phyloP scores from a whole-genome alignment of 2,113 vertebrate genomes.

The Amphilophus citrinellus region DNA sequence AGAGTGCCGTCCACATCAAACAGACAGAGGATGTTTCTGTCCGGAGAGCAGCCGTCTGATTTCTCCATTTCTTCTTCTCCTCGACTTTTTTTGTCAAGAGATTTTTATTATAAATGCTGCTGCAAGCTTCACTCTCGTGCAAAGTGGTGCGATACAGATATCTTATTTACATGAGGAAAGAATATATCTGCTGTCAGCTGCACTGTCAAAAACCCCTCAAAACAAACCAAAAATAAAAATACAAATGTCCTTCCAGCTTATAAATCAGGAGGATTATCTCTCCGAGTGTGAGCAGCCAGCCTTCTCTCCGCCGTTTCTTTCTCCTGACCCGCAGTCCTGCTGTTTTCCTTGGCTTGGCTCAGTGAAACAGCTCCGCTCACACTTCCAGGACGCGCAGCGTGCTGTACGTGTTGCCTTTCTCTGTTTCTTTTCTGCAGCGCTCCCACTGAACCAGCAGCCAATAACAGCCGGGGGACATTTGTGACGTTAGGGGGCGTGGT shows the following conservation, averaged over 20 bases:
- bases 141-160: neutral
- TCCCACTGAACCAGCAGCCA: constrained; percentile 39
- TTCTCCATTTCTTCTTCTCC: constrained; percentile 66
- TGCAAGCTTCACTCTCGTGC: neutral
- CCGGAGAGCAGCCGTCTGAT: constrained; percentile 16
- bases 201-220: neutral
- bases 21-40: constrained; percentile 86
- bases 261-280: neutral
- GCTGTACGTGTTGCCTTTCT: neutral
- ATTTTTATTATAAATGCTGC: neutral
- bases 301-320: neutral
- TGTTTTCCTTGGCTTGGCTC: neutral
- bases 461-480: constrained; percentile 1
- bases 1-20: constrained; percentile 98
- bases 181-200: neutral
- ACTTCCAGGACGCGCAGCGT: neutral
- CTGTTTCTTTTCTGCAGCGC: constrained; percentile 7
- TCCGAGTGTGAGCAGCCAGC: neutral
- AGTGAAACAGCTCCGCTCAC: neutral
- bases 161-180: neutral
- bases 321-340: neutral
- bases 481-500: constrained; percentile 62
- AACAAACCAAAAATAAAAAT: neutral
- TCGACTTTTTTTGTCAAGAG: neutral
- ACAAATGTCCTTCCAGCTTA: neutral